phyloP scores from a whole-genome alignment of 2,113 vertebrate species.

The Nothocercus julius region DNA sequence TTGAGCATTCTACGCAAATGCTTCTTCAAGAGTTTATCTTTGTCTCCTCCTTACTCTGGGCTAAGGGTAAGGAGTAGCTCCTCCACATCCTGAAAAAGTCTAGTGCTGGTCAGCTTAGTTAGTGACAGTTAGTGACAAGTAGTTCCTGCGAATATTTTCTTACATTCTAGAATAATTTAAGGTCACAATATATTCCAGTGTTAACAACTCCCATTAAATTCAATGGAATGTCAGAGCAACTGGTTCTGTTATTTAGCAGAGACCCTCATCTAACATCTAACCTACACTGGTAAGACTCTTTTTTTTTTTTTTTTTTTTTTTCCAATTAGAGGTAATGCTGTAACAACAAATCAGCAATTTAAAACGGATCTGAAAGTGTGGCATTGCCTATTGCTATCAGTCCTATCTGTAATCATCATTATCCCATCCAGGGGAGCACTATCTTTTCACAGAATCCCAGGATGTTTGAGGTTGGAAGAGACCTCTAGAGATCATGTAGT shows the following conservation, averaged over 20 bases:
- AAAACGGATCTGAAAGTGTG: neutral
- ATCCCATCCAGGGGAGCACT: neutral
- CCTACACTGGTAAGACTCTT: neutral
- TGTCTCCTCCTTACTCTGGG: neutral
- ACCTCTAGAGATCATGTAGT: too few species aligned
- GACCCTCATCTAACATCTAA: neutral
- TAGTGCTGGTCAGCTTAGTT: neutral
- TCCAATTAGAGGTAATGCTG: neutral
- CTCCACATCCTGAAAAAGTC: neutral
- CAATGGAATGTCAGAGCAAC: neutral
- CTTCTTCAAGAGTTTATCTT: neutral
- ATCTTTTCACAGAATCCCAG: neutral
- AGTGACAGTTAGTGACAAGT: neutral
- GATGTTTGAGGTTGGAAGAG: too few species aligned
- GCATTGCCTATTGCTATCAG: neutral
- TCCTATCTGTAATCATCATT: neutral
- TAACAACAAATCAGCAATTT: neutral
- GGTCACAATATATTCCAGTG: neutral
- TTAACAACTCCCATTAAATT: neutral
- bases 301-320: neutral
- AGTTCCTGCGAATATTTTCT: neutral
- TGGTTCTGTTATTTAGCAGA: neutral
- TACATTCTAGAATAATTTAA: neutral
- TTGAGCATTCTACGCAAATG: neutral
- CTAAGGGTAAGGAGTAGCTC: neutral